Conservation (phyloP, 2,888 invertebrate species). For the Cyrtodaria siliqua region DNA sequence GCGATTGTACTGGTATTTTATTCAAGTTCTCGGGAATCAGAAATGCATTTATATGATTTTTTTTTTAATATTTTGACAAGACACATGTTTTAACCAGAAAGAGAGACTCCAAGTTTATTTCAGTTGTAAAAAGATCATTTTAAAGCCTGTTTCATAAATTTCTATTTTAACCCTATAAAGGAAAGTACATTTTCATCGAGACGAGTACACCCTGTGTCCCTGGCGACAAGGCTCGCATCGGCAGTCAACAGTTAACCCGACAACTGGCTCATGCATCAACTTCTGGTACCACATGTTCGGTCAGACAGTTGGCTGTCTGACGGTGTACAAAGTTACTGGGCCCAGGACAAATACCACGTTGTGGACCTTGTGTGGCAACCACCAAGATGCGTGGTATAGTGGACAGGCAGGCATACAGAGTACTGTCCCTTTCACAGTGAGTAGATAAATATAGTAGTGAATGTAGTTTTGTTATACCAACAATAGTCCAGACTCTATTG, state of each 20-base stretch:
- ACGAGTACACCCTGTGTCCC: slow-evolving; percentile 67
- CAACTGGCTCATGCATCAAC: slow-evolving; percentile 69
- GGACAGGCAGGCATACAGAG: slow-evolving; percentile 70
- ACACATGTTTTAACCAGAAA: too few relatives aligned
- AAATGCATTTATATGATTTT: too few relatives aligned
- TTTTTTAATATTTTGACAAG: too few relatives aligned
- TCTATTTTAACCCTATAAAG: too few relatives aligned
- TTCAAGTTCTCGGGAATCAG: too few relatives aligned
- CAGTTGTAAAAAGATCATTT: too few relatives aligned
- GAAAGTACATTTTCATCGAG: slow-evolving; percentile 87
- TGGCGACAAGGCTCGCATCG: slow-evolving; percentile 69
- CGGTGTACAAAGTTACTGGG: slow-evolving; percentile 66
- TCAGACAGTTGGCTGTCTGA: slow-evolving; percentile 75
- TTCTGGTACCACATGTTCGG: slow-evolving; percentile 84
- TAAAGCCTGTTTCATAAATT: too few relatives aligned
- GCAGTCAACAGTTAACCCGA: slow-evolving; percentile 62
- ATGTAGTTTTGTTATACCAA: too few relatives aligned
- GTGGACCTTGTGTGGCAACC: slow-evolving; percentile 78
- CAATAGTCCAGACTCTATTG: too few relatives aligned
- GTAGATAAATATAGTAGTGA: too few relatives aligned
- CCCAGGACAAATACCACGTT: slow-evolving; percentile 61
- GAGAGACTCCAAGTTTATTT: too few relatives aligned
- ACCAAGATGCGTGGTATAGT: slow-evolving; percentile 72
- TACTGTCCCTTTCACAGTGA: slow-evolving; percentile 57
- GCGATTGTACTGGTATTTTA: too few relatives aligned